Percentiles rank a stretch among this genome's conserved stretches.
These are phyloP conservation scores for Arizona elegans DNA, from an alignment of 2,113 vertebrate species.

Conservation along the genomic window DNA sequence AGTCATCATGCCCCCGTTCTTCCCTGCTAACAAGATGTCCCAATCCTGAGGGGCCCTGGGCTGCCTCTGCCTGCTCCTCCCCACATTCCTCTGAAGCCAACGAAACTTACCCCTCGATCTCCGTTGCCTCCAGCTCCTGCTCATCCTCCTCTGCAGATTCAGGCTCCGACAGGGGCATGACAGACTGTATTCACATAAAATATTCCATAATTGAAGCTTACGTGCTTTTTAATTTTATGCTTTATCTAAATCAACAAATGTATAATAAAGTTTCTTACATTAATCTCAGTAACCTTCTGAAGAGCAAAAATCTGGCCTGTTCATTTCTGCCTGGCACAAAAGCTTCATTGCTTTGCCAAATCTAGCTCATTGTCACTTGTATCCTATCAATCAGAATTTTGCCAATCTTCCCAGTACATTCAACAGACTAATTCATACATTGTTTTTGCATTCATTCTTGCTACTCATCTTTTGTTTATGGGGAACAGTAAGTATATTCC, in stretches of 20 bases:
- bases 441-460: neutral
- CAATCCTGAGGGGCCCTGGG: no score
- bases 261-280: neutral
- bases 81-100: no score
- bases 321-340: neutral
- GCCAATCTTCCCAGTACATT: neutral
- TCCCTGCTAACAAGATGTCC: no score
- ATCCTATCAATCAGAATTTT: neutral
- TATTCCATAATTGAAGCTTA: neutral
- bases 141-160: no score
- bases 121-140: no score
- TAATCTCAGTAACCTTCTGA: neutral
- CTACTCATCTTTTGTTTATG: neutral
- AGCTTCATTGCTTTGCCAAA: neutral
- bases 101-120: no score
- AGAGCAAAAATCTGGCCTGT: neutral
- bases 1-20: no score
- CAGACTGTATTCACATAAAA: neutral
- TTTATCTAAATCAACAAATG: neutral
- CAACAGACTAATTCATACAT: neutral
- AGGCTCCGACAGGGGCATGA: no score
- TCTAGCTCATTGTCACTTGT: neutral
- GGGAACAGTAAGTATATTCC: neutral
- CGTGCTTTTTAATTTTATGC: neutral
- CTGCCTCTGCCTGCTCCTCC: no score